A percentile compares a stretch with the other conserved stretches of the same genome.
Conservation (phyloP, 2,113 vertebrate species). For the Campylorhamphus procurvoides region DNA sequence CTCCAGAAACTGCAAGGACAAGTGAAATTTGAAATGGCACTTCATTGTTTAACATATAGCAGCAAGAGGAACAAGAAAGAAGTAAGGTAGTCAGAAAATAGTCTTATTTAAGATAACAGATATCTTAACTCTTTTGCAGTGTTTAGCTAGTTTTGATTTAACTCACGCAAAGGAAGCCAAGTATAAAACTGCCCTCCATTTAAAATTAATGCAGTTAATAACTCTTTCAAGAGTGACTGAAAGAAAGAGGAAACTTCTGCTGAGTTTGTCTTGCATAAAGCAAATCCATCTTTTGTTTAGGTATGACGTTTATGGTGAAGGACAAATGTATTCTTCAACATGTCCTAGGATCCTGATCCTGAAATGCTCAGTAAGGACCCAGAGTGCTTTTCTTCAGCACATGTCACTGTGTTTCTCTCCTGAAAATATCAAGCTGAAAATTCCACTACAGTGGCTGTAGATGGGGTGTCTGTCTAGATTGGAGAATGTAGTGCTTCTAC, state of each 20-base stretch:
- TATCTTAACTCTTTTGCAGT: not conserved
- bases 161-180: not conserved
- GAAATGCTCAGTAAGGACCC: not conserved
- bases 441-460: not conserved
- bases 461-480: not conserved
- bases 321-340: not conserved
- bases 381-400: not conserved
- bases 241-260: not conserved
- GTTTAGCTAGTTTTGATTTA: not conserved
- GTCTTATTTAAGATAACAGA: not conserved
- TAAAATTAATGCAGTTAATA: not conserved
- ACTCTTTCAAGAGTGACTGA: not conserved
- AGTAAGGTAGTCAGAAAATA: not conserved
- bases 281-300: not conserved
- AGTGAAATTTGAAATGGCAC: not conserved
- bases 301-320: not conserved
- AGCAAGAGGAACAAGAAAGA: not conserved
- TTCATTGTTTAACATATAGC: not conserved
- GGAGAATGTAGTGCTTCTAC: not conserved
- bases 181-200: not conserved
- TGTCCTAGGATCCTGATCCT: not conserved
- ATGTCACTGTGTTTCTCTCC: not conserved
- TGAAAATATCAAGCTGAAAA: not conserved
- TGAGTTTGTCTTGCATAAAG: not conserved
- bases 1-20: not conserved